These are phyloP conservation scores for Zosterops borbonicus DNA, from an alignment of 2,113 vertebrate species.

Conservation along the genomic window DNA sequence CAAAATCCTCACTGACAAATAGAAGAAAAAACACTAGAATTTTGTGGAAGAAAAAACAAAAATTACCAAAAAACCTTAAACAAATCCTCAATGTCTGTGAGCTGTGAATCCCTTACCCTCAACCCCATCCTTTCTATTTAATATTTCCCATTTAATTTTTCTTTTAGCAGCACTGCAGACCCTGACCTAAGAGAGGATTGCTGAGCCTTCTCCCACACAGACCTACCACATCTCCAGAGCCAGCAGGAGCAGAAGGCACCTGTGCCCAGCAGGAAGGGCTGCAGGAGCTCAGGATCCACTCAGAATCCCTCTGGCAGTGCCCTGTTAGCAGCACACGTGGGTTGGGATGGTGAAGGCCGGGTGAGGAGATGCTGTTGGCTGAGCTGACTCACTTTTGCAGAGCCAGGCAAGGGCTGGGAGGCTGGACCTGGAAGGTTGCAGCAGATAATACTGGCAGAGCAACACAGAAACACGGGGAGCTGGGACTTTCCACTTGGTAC, in stretches of 20 bases:
- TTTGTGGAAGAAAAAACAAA: neutral
- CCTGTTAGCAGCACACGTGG: neutral
- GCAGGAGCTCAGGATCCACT: neutral
- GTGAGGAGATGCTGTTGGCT: neutral
- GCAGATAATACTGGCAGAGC: slow-evolving; percentile 2
- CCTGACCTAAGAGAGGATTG: neutral
- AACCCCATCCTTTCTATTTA: neutral
- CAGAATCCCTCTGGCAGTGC: neutral
- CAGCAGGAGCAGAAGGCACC: neutral
- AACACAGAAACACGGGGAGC: neutral
- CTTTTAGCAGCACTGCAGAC: neutral
- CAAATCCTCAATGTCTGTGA: neutral
- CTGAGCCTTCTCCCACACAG: rapidly evolving
- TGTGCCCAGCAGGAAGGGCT: neutral
- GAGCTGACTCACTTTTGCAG: slow-evolving; percentile 55
- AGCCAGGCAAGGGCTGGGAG: slow-evolving; percentile 26
- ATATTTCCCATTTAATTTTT: neutral
- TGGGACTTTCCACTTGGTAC: neutral
- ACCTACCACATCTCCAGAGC: neutral
- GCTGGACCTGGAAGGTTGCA: slow-evolving; percentile 19
- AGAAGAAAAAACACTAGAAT: neutral
- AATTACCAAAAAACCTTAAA: neutral
- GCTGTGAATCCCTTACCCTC: neutral
- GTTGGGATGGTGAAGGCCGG: neutral
- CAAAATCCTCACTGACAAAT: slow-evolving; percentile 17